These are phyloP conservation scores for Amblyraja radiata DNA, from an alignment of 2,797 vertebrate genomes.

Conservation along the genomic window DNA sequence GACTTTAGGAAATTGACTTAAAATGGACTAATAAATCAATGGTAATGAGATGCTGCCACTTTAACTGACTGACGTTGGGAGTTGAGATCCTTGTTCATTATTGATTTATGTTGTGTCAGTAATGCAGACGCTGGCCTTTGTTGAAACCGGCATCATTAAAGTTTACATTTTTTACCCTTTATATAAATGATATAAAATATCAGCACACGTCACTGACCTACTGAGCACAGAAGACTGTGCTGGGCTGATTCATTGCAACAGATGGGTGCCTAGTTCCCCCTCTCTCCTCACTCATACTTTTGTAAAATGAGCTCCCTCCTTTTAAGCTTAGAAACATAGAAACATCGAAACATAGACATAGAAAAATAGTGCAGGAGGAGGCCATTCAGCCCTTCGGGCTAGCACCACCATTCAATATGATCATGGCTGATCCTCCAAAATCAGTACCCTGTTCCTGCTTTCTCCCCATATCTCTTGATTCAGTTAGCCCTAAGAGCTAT, in stretches of 20 bases:
- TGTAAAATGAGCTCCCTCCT: background rate
- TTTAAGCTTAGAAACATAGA: background rate
- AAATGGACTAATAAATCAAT: conserved; percentile 23
- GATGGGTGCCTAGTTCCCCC: background rate
- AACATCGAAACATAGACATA: too few species aligned
- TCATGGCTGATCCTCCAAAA: too few species aligned
- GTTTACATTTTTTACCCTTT: conserved; percentile 28
- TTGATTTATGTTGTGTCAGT: conserved; percentile 24
- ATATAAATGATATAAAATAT: conserved; percentile 28
- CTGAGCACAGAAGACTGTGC: background rate
- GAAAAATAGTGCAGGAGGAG: too few species aligned
- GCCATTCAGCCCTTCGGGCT: too few species aligned
- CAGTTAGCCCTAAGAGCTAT: too few species aligned
- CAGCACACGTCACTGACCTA: conserved; percentile 7
- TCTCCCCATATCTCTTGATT: too few species aligned
- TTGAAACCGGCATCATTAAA: conserved; percentile 18
- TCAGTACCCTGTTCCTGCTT: too few species aligned
- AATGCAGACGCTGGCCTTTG: background rate
- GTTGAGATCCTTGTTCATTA: conserved; percentile 16
- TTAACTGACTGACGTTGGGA: conserved; percentile 8
- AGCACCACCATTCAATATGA: too few species aligned
- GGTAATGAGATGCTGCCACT: conserved; percentile 26
- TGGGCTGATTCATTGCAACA: background rate
- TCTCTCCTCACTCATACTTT: background rate
- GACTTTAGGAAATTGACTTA: background rate